Conservation (phyloP, 2,113 vertebrate species). For the Dolichotis patagonum region DNA sequence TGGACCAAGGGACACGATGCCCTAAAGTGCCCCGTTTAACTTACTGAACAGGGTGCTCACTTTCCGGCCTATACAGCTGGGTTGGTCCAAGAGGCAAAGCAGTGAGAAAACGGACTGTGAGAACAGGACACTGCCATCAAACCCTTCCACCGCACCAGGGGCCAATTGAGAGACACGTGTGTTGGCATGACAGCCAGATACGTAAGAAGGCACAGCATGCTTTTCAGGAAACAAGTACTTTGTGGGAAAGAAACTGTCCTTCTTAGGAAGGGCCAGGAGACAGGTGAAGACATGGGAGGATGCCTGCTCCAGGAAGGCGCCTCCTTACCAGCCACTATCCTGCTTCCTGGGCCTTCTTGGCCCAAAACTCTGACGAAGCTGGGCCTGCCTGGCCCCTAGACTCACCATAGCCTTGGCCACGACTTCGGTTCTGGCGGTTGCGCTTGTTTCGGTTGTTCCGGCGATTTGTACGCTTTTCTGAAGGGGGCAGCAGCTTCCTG, state of each 20-base stretch:
- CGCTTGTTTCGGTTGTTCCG: constrained; percentile 84
- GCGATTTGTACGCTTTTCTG: constrained; percentile 87
- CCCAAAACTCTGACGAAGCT: neutral
- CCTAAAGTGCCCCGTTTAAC: neutral
- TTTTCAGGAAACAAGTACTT: neutral
- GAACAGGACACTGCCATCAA: neutral
- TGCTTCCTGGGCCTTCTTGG: neutral
- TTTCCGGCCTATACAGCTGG: neutral
- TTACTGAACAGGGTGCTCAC: neutral
- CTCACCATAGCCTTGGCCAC: constrained; percentile 81
- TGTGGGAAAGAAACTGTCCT: neutral
- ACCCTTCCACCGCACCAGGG: neutral
- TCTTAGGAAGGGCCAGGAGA: neutral
- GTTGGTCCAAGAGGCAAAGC: neutral
- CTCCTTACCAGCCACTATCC: neutral
- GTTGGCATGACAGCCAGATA: neutral
- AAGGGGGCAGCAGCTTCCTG: constrained; percentile 88
- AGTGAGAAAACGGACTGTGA: neutral
- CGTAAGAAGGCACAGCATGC: neutral
- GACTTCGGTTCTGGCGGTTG: constrained; percentile 83
- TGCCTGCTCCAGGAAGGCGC: neutral
- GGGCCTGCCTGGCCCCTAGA: neutral
- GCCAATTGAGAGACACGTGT: neutral
- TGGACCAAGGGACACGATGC: neutral
- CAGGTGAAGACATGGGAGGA: neutral